phyloP scores from a whole-genome alignment of 2,113 vertebrate genomes.

The Willisornis vidua region DNA sequence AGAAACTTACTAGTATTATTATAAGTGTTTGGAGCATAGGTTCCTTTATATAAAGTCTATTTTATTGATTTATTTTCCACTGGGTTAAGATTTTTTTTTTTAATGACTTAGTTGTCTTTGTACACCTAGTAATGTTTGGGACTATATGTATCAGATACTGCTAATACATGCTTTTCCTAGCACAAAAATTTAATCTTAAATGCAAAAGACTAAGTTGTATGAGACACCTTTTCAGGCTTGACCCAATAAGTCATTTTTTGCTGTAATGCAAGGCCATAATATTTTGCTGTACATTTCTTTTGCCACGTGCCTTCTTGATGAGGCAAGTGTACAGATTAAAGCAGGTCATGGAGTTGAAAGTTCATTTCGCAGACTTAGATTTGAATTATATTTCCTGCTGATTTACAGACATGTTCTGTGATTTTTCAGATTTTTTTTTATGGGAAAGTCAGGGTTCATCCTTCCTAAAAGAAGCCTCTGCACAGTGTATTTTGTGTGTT shows the following conservation, averaged over 20 bases:
- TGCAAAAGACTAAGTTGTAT: background rate
- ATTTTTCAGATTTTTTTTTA: constrained; percentile 8
- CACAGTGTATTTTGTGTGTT: background rate
- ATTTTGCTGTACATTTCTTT: background rate
- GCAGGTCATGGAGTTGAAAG: background rate
- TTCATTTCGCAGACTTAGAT: background rate
- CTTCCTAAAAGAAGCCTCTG: background rate
- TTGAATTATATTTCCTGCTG: background rate
- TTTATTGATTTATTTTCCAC: background rate
- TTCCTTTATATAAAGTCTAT: background rate
- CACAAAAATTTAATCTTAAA: background rate
- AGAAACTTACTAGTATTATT: background rate
- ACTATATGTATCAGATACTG: background rate
- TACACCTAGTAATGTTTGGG: background rate
- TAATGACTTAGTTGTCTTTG: background rate
- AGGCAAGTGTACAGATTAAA: background rate
- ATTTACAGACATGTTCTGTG: background rate
- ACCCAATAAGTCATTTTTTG: background rate
- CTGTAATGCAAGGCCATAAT: background rate
- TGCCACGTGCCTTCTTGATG: background rate
- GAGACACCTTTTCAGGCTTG: background rate
- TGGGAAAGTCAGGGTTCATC: background rate
- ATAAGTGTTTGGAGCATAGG: background rate
- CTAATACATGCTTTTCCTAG: background rate
- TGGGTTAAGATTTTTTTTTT: background rate